These are phyloP conservation scores for Hofmannophila pseudospretella DNA, from an alignment of 2,888 invertebrate genomes.

Conservation along the genomic window DNA sequence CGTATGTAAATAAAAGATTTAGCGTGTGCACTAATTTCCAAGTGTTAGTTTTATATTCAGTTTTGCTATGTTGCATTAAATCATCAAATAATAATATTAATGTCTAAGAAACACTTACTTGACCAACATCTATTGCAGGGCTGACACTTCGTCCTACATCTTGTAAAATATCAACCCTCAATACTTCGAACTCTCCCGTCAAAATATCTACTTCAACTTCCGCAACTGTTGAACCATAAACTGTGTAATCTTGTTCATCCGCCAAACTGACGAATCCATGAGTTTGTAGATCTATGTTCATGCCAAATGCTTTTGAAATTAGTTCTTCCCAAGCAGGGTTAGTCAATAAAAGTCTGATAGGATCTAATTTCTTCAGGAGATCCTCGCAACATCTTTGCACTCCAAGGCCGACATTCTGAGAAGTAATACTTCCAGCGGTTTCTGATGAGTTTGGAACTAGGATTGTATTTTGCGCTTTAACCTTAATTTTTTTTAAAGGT, in stretches of 20 bases:
- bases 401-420: constrained; percentile 52
- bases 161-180: constrained; percentile 82
- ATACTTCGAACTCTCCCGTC: constrained; percentile 84
- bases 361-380: constrained; percentile 33
- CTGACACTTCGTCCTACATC: constrained; percentile 84
- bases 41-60: too few relatives aligned
- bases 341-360: constrained; percentile 64
- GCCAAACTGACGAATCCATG: constrained; percentile 61
- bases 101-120: constrained; percentile 44
- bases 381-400: constrained; percentile 32
- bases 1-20: too few relatives aligned
- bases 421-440: constrained; percentile 79
- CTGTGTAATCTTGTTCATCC: constrained; percentile 65
- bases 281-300: constrained; percentile 74
- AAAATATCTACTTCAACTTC: constrained; percentile 87
- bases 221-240: constrained; percentile 78
- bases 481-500: constrained; percentile 75
- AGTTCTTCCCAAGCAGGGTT: constrained; percentile 76
- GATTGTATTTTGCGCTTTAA: constrained; percentile 76
- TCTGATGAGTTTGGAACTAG: constrained; percentile 73
- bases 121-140: constrained; percentile 84
- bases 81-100: too few relatives aligned
- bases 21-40: too few relatives aligned
- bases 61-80: too few relatives aligned
- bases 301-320: constrained; percentile 63